Percentiles rank a stretch among this genome's conserved stretches.
These are phyloP conservation scores for Sylvietta virens DNA, from an alignment of 2,113 vertebrate genomes.

Conservation along the genomic window DNA sequence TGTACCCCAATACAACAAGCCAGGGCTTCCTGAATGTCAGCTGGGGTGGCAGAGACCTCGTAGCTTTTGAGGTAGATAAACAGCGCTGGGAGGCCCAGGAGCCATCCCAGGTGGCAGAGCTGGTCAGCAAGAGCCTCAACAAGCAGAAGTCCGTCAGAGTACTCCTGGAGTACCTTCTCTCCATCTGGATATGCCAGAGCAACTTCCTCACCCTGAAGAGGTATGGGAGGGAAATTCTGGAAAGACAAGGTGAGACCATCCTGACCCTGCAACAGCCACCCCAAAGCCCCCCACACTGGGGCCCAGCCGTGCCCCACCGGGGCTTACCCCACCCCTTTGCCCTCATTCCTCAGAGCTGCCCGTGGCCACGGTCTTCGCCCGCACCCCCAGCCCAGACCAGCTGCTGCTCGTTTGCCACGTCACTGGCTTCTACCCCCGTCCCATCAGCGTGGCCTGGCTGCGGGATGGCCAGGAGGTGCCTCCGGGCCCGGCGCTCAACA, in stretches of 20 bases:
- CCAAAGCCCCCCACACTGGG: neutral
- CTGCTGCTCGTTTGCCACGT: neutral
- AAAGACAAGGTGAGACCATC: constrained; percentile 5
- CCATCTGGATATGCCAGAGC: neutral
- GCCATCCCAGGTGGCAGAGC: neutral
- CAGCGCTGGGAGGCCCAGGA: neutral
- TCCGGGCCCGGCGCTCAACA: fast-evolving
- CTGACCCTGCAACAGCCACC: neutral
- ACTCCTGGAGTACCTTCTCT: neutral
- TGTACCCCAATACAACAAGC: neutral
- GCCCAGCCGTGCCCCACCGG: fast-evolving
- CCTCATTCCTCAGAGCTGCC: neutral
- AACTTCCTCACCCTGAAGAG: neutral
- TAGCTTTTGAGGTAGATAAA: neutral
- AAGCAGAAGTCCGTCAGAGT: fast-evolving
- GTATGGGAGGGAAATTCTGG: neutral
- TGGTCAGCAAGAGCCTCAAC: neutral
- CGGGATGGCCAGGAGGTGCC: neutral
- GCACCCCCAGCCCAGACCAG: neutral
- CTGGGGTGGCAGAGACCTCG: neutral
- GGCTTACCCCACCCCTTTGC: neutral
- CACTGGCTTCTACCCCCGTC: neutral
- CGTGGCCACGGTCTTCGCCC: neutral
- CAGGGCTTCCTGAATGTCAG: neutral
- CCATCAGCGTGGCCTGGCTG: constrained; percentile 1